Percentiles rank a stretch among this genome's conserved stretches.
phyloP scores from a whole-genome alignment of 2,888 invertebrate genomes.

The Odontomyia ornata region DNA sequence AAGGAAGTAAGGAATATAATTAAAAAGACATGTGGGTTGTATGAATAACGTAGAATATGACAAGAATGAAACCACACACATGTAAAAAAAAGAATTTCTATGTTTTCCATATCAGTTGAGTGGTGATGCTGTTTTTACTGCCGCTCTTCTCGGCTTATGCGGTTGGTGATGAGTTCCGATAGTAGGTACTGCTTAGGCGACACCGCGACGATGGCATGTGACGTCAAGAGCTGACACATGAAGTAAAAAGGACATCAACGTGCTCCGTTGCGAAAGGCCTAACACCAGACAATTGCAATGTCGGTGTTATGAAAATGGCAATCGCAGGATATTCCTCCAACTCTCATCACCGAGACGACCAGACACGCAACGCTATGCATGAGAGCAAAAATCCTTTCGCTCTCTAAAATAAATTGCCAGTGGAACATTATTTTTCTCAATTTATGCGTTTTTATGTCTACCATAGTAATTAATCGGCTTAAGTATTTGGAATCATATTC shows the following conservation, averaged over 20 bases:
- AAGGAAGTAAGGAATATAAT: constrained; percentile 27
- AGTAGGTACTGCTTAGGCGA: neutral
- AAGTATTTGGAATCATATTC: constrained; percentile 36
- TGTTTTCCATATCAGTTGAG: neutral
- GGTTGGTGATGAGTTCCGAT: neutral
- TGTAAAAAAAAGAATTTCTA: neutral
- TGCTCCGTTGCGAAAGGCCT: neutral
- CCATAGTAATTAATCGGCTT: constrained; percentile 36
- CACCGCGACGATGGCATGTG: neutral
- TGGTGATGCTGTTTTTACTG: no score
- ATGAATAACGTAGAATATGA: constrained; percentile 4
- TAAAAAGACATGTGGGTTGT: constrained; percentile 30
- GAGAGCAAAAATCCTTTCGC: neutral
- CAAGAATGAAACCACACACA: neutral
- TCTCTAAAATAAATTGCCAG: neutral
- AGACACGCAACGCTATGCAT: neutral
- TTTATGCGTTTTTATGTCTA: constrained; percentile 25
- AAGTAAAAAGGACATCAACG: neutral
- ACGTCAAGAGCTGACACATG: neutral
- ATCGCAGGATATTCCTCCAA: neutral
- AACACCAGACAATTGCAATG: neutral
- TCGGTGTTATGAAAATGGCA: neutral
- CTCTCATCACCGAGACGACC: neutral
- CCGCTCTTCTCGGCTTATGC: neutral
- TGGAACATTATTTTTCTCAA: constrained; percentile 20